Conservation (phyloP, 2,113 vertebrate genomes). For the Urocolius indicus region DNA sequence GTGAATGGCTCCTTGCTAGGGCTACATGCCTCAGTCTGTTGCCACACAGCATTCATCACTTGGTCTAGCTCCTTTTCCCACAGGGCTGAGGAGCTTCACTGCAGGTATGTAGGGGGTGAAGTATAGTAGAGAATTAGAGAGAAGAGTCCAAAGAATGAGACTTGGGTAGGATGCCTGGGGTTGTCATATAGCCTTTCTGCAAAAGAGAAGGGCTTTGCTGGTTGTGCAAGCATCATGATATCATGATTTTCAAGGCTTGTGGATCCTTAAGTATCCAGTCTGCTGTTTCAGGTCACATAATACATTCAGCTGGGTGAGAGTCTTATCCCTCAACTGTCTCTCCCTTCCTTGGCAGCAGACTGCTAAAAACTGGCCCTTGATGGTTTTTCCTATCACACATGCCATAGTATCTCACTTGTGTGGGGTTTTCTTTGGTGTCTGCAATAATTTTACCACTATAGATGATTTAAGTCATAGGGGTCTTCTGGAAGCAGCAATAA, state of each 20-base stretch:
- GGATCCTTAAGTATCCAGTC: not conserved
- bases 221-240: not conserved
- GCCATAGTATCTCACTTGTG: not conserved
- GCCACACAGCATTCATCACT: not conserved
- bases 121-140: not conserved
- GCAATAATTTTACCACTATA: not conserved
- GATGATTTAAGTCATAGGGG: not conserved
- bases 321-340: not conserved
- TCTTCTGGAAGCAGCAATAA: not conserved
- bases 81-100: not conserved
- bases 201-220: not conserved
- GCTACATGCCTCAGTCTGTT: not conserved
- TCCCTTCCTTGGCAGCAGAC: not conserved
- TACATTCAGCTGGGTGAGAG: not conserved
- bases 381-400: not conserved
- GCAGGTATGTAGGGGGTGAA: not conserved
- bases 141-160: not conserved
- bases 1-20: not conserved
- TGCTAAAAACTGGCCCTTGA: not conserved
- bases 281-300: accelerated
- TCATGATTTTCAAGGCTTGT: not conserved
- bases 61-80: not conserved
- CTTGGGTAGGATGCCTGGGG: not conserved
- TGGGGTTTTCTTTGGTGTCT: accelerated
- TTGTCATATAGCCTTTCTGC: not conserved